phyloP scores from a whole-genome alignment of 2,797 vertebrate species.

The Vespertilio murinus region DNA sequence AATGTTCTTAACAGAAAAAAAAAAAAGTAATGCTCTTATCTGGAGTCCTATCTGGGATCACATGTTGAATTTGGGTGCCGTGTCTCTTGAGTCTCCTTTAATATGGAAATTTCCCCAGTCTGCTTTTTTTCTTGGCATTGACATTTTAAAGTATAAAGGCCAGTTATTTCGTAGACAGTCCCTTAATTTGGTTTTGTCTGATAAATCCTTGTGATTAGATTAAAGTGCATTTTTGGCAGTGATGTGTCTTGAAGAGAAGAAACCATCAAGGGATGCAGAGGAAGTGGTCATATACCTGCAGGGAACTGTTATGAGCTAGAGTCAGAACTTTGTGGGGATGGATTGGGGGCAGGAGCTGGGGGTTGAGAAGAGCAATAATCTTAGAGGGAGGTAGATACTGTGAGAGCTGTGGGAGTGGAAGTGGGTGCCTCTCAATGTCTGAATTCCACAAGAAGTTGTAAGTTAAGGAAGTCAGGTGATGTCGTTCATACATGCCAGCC shows the following conservation, averaged over 20 bases:
- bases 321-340: background rate
- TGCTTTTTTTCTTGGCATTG: constrained; percentile 16
- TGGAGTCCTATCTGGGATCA: background rate
- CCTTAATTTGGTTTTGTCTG: background rate
- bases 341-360: accelerated
- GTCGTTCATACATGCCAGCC: background rate
- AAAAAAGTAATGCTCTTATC: background rate
- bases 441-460: background rate
- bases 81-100: background rate
- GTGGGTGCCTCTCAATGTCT: background rate
- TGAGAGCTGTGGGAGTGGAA: background rate
- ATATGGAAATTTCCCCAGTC: background rate
- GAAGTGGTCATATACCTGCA: background rate
- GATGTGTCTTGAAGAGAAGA: background rate
- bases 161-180: background rate
- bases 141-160: constrained; percentile 37
- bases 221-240: background rate
- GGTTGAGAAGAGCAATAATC: background rate
- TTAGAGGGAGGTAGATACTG: background rate
- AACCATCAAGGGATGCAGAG: background rate
- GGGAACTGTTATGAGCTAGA: background rate
- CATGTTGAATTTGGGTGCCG: background rate
- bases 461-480: background rate
- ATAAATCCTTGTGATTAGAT: background rate
- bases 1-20: background rate